These are phyloP conservation scores for Sabellastarte sp. DNA, from an alignment of 2,888 invertebrate species.

Conservation along the genomic window DNA sequence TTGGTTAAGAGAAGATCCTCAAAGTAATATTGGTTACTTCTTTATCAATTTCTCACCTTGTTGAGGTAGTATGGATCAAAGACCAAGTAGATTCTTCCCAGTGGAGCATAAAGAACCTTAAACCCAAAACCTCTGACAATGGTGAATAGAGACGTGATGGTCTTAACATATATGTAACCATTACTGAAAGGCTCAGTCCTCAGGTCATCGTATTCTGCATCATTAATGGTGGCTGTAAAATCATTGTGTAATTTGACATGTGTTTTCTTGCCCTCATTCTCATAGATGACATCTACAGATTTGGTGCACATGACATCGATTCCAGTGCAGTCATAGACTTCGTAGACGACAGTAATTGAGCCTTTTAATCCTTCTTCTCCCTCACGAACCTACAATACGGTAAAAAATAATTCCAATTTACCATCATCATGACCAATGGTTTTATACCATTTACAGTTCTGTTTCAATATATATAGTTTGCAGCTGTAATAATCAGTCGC, in stretches of 20 bases:
- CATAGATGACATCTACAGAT: constrained; percentile 6
- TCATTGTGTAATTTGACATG: constrained; percentile 5
- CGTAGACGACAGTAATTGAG: constrained; percentile 12
- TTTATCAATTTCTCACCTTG: too few species aligned
- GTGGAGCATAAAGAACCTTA: constrained; percentile 30
- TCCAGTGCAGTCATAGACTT: constrained; percentile 15
- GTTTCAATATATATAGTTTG: too few species aligned
- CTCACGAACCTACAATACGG: too few species aligned
- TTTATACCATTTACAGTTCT: too few species aligned
- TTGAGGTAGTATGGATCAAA: constrained; percentile 30
- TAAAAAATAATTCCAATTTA: too few species aligned
- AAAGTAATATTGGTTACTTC: too few species aligned
- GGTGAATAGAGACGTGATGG: neutral
- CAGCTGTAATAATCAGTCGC: too few species aligned
- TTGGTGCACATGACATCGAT: constrained; percentile 17
- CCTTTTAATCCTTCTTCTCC: constrained; percentile 9
- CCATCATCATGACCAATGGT: too few species aligned
- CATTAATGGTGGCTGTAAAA: constrained; percentile 10
- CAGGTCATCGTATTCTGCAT: neutral
- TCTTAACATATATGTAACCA: neutral
- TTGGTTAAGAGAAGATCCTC: too few species aligned
- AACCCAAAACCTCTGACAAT: constrained; percentile 32
- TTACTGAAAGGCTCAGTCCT: neutral
- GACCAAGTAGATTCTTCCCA: constrained; percentile 30
- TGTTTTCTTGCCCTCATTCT: neutral